Base-by-base conservation (phyloP, 2,888 invertebrate species). In the Agriopis leucophaearia region DNA sequence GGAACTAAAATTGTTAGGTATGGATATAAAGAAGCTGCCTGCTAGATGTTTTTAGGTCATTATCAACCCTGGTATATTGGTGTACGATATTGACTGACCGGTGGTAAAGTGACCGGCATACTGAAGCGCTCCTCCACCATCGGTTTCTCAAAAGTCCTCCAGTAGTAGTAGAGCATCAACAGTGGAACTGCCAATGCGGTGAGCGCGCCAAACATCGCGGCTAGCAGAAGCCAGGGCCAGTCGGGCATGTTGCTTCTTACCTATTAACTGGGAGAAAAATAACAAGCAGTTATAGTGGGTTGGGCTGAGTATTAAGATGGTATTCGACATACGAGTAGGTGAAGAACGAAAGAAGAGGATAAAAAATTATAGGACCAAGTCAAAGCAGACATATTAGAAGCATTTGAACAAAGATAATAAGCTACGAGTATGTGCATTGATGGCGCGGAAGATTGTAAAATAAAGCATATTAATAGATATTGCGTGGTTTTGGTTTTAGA, bases 151-250 rank as follows among this genome's bases (percentile, higher is more conserved):
- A 88, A 91, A 12, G 88, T 89, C 42, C 68, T 60, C 68, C 64
- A 64, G 40, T 69, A 69, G 79, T 88, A 91, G 81, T 93, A 92
- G 44, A 91, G 62, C 62, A 94, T 78, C 47, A 94, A 72, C 50
- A 90, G 68, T 8, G 92, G 93, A 10, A 92, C 82, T 0, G 88
- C 83, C 67, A 94, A 81, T 1, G 90, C 90, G 0, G 88, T 84
- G 1, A 87, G 72, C 0, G 93, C 94, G 0, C 94, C 94, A 56
- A 91, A 79, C 48, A 90, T 74, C 59, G 92, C 91, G 5, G 94
- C 89, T 18, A 90, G 66, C 52, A 94, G 73, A 73, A 93, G 77
- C 91, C 92, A 93, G 62, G 88, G 85, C 94, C 92, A 94, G 77
- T 94, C 94, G 70, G 93, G 92, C 94, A 94, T 94, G 71, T 57